phyloP scores from a whole-genome alignment of 2,888 invertebrate species.

The Gari tellinella region DNA sequence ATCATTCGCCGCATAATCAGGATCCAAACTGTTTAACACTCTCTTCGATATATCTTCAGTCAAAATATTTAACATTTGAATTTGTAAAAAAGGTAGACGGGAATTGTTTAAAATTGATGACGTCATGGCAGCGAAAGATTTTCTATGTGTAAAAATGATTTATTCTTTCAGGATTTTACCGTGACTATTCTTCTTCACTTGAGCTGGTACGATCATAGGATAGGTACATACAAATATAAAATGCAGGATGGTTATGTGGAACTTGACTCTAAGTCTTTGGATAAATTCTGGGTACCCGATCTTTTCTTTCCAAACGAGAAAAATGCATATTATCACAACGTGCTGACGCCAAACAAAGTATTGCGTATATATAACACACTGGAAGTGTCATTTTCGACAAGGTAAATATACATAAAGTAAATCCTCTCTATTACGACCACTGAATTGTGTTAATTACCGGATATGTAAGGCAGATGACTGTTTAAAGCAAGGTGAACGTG shows the following conservation, averaged over 20 bases:
- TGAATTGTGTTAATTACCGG: too few species aligned
- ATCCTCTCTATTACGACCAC: too few species aligned
- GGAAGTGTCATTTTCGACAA: slow-evolving; percentile 97
- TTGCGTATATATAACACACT: slow-evolving; percentile 98
- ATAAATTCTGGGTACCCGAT: slow-evolving; percentile 99
- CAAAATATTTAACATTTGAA: too few species aligned
- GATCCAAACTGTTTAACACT: too few species aligned
- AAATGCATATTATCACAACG: slow-evolving; percentile 96
- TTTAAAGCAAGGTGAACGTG: too few species aligned
- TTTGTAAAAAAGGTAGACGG: too few species aligned
- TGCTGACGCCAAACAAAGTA: slow-evolving; percentile 99
- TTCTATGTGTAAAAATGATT: too few species aligned
- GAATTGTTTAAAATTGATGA: too few species aligned
- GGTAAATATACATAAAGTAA: slow-evolving; percentile 87
- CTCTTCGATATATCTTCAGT: too few species aligned
- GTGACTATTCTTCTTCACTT: slow-evolving; percentile 75
- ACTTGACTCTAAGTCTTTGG: slow-evolving; percentile 87
- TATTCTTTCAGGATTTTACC: slow-evolving; percentile 72
- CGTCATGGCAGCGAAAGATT: too few species aligned
- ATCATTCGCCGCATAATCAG: too few species aligned
- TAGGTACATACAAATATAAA: slow-evolving; percentile 25
- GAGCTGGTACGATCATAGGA: slow-evolving; percentile 71
- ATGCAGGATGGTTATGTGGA: slow-evolving; percentile 89
- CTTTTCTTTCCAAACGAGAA: slow-evolving; percentile 99
- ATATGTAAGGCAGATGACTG: too few species aligned